Evolutionary conservation across 2,113 vertebrate species (phyloP), one percentile per base, ranked within the genome.

Genomic region (Phylloscopus whistleri): DNA sequence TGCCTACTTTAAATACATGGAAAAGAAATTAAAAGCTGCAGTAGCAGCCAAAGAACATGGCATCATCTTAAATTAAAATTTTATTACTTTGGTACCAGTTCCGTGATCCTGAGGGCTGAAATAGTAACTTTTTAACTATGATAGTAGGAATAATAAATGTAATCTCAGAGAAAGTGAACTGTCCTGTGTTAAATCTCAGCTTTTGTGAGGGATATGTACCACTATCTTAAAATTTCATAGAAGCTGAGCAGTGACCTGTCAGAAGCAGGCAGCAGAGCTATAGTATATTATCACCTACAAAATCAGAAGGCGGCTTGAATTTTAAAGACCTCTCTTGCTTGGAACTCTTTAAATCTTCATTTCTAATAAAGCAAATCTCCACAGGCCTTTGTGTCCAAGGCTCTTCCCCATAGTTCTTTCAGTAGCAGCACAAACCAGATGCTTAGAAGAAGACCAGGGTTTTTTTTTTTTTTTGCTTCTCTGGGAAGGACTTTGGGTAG

Each of bases 361-460:
- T 70, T 22, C 55, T 68, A 44, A 20, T 27, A 33, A 48, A 75
- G 13, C n/a, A 35, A 75, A 87, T 51, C n/a, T 35, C 20, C 35
- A 8, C 19, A 23, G 44, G 13, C 8, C 33, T 69, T 56, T 59
- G 41, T 51, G 37, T 6, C 43, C 5, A 20, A 46, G 49, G 18
- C 30, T 53, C 31, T 27, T 56, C 44, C 24, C 2, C 0, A 3
- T 19, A 16, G 24, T 35, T 81, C 18, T 55, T 87, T 46, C 30
- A 17, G 19, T 3, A 23, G 6, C 1, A 39, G 30, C 27, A 16
- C 26, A 69, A 55, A 60, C 5, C n/a, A 11, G 78, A 37, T 0
- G 0, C 13, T 21, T 39, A 24, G 39, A 24, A 53, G 30, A 35
- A 12, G 26, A 31, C 5, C 3, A 6, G 5, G 24, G 4, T 17